A percentile compares a stretch with the other conserved stretches of the same genome.
These are phyloP conservation scores for Turritopsis rubra DNA, from an alignment of 30 jellyfish, hydroid and myxozoan species.

Conservation along the genomic window DNA sequence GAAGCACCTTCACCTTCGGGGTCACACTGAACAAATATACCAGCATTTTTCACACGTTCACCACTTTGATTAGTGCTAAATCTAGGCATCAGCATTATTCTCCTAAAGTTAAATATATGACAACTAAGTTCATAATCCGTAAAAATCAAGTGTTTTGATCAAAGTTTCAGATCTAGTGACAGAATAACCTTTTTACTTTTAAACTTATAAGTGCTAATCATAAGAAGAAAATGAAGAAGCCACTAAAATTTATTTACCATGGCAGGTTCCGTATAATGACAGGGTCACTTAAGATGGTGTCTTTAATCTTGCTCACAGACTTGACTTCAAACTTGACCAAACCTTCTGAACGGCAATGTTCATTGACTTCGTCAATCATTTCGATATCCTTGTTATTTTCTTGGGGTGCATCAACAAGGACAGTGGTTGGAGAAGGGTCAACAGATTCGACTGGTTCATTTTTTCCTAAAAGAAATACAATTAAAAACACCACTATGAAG, in stretches of 20 bases:
- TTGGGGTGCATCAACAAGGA: background rate
- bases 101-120: constrained; percentile 45
- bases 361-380: constrained; percentile 58
- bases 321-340: constrained; percentile 61
- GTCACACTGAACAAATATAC: constrained; percentile 82
- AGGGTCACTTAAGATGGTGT: constrained; percentile 85
- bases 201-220: no score
- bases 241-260: constrained; percentile 45
- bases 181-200: no score
- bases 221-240: background rate
- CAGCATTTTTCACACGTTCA: constrained; percentile 68
- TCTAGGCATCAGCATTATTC: constrained; percentile 94
- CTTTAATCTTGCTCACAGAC: constrained; percentile 77
- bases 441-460: constrained; percentile 29
- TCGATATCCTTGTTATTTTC: constrained; percentile 50
- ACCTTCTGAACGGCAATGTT: constrained; percentile 95
- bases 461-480: constrained; percentile 10
- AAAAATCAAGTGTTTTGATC: no score
- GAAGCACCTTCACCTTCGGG: constrained; percentile 90
- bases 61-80: constrained; percentile 51
- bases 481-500: no score
- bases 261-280: constrained; percentile 79
- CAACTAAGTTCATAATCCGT: no score
- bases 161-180: no score
- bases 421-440: background rate